Evolutionary conservation across 1,140 invertebrate genomes (phyloP), one percentile per base, ranked within the genome.

Genomic region (Drosophila mayri): DNA sequence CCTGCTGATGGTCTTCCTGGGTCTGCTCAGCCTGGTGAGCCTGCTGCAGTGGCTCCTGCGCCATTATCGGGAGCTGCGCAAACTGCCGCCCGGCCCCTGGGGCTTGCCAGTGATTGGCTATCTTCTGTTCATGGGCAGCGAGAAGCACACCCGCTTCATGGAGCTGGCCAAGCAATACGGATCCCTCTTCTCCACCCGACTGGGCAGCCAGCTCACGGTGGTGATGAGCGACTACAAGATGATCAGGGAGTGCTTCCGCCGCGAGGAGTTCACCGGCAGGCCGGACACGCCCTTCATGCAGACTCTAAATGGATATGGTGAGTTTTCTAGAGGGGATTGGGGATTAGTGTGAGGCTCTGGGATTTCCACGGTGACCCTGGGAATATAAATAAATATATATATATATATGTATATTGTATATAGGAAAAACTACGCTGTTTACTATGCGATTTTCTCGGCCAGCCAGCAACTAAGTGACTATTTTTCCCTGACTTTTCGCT

Each of bases 221-320:
- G 96, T 98, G 9, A 93, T 98, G 64, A 97, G 96, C 93, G 97
- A 98, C 93, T 96, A 97, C 90, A 95, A 95, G 79, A 93, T 96
- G 78, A 97, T 98, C 71, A 94, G 97, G 57, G 96, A 98, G 83
- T 95, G 97, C 20, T 98, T 98, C 92, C 94, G 96, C 0, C 94
- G 95, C 18, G 96, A 97, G 81, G 97, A 97, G 80, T 97, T 98
- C 93, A 97, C 96, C 67, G 97, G 96, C 30, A 94, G 97, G 55
- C 98, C 97, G 16, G 95, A 95, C 79, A 97, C 95, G 14, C 96
- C 97, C 44, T 95, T 98, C 79, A 97, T 95, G 93, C 95, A 96
- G 77, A 96, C 98, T n/a, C 94, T 98, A 30, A 96, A 96, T 84
- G 97, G 97, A 81, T 97, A 97, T 65, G 97, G 97, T 98, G 93